Evolutionary conservation across 1,140 invertebrate species (phyloP), one percentile per base, ranked within the genome.

Genomic region (Euura lappo): DNA sequence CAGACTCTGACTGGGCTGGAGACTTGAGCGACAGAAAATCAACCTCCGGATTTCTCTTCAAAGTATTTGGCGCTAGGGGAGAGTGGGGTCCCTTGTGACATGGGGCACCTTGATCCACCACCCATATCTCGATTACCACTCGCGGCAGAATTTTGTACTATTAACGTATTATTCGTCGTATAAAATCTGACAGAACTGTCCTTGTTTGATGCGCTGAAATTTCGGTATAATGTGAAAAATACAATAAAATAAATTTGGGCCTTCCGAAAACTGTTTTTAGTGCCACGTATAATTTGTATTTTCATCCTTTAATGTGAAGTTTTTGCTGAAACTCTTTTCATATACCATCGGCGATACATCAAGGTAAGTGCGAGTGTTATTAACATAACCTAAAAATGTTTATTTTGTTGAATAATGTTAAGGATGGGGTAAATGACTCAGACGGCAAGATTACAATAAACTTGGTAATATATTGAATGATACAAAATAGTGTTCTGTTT

Each of bases 1-100:
- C 74, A 47, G 81, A 82, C 69, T 67, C 80, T 13, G 77, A 83
- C 43, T 83, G 76, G 71, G 77, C 44, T 13, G 71, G 70, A 4
- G 66, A 60, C 13, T 13, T n/a, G 13, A 69, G 46, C 68, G 75
- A 78, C 46, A 2, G 69, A n/a, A 77, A 76, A 67, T 84, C 79
- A 7, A 81, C 75, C 2, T 74, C 79, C 8, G 81, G 80, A 2
- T 80, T 77, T 69, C 28, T 79, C 1, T 70, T 80, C 65, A 44
- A 75, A 65, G 44, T 80, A 0, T 72, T 45, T 69, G 76, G 76
- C 64, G 75, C 74, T 45, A 71, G 28, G 28, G 28, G 28, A 28
- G 28, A 28, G 28, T 28, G 28, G 28, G 28, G 28, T 28, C 28
- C 28, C 28, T 28, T 28, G 28, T 28, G 28, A 28, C 28, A 28